Evolutionary conservation across 2,888 invertebrate genomes (phyloP), one percentile per base, ranked within the genome.

Genomic region (Plebejus melissa): DNA sequence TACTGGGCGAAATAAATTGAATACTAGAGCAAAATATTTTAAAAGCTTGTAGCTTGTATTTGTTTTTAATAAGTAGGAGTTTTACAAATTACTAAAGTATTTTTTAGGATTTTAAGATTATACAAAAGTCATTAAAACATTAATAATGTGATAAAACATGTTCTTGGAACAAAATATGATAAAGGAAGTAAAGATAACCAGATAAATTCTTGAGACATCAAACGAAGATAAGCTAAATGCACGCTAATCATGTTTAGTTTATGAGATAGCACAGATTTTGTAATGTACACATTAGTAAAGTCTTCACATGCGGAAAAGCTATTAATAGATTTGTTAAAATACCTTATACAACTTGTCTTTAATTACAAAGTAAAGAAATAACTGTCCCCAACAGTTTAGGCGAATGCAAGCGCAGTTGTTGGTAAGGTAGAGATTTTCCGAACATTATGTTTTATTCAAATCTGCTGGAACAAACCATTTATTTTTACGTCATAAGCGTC

Each of bases 191-290:
- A 46, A 46, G 22, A 32, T 72, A 54, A 28, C 72, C 28, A 16
- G 28, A 54, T 6, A 54, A 50, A 72, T 54, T 72, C 28, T 50
- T 16, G 6, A 54, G 32, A 72, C 54, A 72, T 50, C 71, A 50
- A 46, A 46, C 32, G 16, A 28, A 32, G 72, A 72, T 72, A 72
- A 72, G 72, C 11, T 72, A 54, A 54, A 32, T 16, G 1, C 46
- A 16, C 50, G 28, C 50, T 72, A 50, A 72, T 72, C 54, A 54
- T 36, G 72, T 72, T 72, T 32, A 50, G 54, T 16, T 50, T 72
- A 28, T 28, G 54, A 50, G 54, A 54, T 54, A 72, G 28, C 54
- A 54, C 32, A 28, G 28, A 71, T 71, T 71, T 71, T 13, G 46
- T 46, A 71, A 71, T 71, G 46, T 46, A 9, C 11, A 46, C 41